Evolutionary conservation across 2,797 vertebrate genomes (phyloP).

Genomic region (Cossypha polioptera): DNA sequence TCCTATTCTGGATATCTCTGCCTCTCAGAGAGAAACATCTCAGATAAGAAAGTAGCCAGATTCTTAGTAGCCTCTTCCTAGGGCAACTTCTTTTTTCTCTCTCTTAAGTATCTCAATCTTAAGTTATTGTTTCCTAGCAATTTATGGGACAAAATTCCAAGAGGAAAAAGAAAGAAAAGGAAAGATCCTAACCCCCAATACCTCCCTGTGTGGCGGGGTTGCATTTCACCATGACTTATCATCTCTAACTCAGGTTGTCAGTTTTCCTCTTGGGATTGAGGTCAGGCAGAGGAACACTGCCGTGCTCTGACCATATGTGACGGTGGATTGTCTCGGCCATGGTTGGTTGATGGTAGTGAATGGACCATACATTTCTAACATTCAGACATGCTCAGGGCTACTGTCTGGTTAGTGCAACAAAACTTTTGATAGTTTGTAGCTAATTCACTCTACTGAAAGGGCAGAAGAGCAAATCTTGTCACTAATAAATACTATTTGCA

Average conservation of each 20-base stretch:
- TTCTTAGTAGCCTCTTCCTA: too few relatives aligned
- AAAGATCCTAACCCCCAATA: background rate
- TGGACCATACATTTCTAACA: background rate
- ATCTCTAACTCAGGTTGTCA: background rate
- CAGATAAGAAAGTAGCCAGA: background rate
- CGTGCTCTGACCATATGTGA: background rate
- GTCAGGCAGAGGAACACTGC: background rate
- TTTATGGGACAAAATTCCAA: background rate
- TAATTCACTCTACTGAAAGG: background rate
- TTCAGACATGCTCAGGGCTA: background rate
- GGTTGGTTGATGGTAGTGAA: background rate
- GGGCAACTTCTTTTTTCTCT: background rate
- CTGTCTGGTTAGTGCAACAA: background rate
- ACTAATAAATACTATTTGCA: background rate
- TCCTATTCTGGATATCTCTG: background rate
- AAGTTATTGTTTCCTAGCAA: background rate
- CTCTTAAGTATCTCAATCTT: background rate
- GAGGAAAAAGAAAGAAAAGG: background rate
- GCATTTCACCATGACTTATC: background rate
- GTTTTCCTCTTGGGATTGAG: background rate
- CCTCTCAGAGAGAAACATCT: background rate
- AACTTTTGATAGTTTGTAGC: background rate
- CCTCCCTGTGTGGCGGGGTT: background rate
- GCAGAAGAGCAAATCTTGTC: background rate
- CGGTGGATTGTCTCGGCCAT: background rate